These are phyloP conservation scores for Leucoraja ocellata DNA, from an alignment of 2,797 vertebrate genomes.

Conservation along the genomic window DNA sequence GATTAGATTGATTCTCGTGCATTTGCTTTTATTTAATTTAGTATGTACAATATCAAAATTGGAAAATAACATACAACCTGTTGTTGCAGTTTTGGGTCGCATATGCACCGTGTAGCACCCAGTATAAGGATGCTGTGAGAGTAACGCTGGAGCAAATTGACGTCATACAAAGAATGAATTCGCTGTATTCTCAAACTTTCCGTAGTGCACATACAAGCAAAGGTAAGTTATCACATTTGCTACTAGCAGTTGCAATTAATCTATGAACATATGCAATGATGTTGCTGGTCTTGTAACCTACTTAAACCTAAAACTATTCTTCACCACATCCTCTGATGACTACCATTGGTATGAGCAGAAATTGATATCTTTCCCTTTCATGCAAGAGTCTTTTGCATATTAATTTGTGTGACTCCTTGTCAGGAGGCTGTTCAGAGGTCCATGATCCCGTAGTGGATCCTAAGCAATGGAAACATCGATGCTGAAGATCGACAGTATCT, in stretches of 20 bases:
- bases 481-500: background rate
- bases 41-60: constrained; percentile 17
- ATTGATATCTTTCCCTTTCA: background rate
- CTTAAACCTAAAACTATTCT: background rate
- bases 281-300: background rate
- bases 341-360: background rate
- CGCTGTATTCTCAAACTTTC: constrained; percentile 63
- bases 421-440: background rate
- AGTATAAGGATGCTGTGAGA: constrained; percentile 78
- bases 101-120: constrained; percentile 71
- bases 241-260: background rate
- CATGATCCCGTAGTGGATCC: background rate
- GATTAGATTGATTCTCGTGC: constrained; percentile 8
- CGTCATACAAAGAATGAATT: constrained; percentile 77
- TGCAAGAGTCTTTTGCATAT: background rate
- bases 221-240: constrained; percentile 49
- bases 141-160: constrained; percentile 89
- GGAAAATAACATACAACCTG: constrained; percentile 31
- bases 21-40: background rate
- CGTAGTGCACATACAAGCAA: constrained; percentile 56
- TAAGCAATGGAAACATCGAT: background rate
- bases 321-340: background rate
- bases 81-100: constrained; percentile 80
- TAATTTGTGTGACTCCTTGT: background rate
- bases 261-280: background rate